Conservation (phyloP, 1,140 invertebrate species). For the Theocolax elegans region DNA sequence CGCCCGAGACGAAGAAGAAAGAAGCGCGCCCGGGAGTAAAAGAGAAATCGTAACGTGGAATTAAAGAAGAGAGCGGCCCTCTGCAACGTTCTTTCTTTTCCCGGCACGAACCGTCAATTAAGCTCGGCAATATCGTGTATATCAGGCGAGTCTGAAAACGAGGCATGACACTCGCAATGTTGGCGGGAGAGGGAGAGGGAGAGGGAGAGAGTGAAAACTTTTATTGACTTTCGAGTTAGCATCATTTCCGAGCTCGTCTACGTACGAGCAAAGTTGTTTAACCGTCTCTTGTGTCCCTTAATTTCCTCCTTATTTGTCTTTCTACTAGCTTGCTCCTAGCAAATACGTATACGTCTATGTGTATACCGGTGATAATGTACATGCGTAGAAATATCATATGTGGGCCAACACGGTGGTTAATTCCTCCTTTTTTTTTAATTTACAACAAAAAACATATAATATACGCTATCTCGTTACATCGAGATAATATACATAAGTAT, state of each 20-base stretch:
- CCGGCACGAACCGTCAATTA: constrained; percentile 1
- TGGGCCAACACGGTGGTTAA: too few relatives aligned
- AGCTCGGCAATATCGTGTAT: neutral
- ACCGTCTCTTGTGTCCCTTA: neutral
- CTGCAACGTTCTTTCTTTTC: constrained; percentile 10
- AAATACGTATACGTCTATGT: too few relatives aligned
- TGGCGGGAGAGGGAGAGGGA: too few relatives aligned
- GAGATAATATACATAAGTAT: too few relatives aligned
- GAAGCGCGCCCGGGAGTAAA: too few relatives aligned
- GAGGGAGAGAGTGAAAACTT: constrained; percentile 1
- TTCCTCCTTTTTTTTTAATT: too few relatives aligned
- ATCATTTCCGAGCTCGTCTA: neutral
- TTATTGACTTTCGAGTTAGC: constrained; percentile 28
- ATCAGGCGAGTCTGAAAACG: neutral
- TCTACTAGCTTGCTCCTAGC: too few relatives aligned
- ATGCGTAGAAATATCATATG: too few relatives aligned
- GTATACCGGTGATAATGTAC: too few relatives aligned
- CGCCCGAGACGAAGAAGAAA: too few relatives aligned
- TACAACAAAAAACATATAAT: too few relatives aligned
- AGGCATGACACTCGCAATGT: neutral
- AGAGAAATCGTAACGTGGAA: constrained; percentile 6
- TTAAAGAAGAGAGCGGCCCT: constrained; percentile 40
- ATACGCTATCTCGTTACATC: too few relatives aligned
- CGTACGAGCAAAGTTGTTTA: neutral
- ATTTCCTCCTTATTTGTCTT: constrained; percentile 10